These are phyloP conservation scores for Cataglyphis hispanica DNA, from an alignment of 1,140 invertebrate genomes.

Conservation along the genomic window DNA sequence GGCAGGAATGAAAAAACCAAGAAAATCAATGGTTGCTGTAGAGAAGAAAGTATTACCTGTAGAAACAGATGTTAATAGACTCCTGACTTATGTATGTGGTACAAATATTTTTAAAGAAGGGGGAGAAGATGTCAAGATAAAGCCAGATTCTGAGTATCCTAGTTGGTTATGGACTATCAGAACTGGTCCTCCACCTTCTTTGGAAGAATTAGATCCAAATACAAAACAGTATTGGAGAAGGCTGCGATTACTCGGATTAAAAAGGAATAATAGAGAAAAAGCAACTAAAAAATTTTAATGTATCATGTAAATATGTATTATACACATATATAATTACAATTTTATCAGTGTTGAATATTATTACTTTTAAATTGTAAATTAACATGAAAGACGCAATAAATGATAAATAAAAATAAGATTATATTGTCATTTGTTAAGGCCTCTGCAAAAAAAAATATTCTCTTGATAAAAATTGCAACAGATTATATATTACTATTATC, in stretches of 20 bases:
- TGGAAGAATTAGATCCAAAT: conserved; percentile 93
- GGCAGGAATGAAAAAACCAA: conserved; percentile 79
- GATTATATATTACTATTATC: not conserved
- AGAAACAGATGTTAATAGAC: conserved; percentile 93
- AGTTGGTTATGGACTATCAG: conserved; percentile 96
- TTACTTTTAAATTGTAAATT: not conserved
- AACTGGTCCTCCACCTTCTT: conserved; percentile 87
- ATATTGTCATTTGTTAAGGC: not conserved
- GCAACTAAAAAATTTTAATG: conserved; percentile 78
- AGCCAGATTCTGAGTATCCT: conserved; percentile 95
- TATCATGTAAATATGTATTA: not conserved
- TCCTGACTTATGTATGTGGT: conserved; percentile 94
- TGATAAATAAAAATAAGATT: not conserved
- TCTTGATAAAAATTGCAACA: not conserved
- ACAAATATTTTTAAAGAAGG: conserved; percentile 92
- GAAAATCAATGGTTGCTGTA: conserved; percentile 88
- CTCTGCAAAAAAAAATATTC: not conserved
- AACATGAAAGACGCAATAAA: not conserved
- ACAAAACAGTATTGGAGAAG: conserved; percentile 93
- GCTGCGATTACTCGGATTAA: conserved; percentile 88
- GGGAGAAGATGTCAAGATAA: conserved; percentile 94
- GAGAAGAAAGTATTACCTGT: conserved; percentile 93
- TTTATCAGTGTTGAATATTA: not conserved
- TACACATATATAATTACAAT: conserved; percentile 13
- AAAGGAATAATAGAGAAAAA: conserved; percentile 88